These are phyloP conservation scores for Trinorchestia longiramus DNA, from an alignment of 1,140 invertebrate genomes.

Conservation along the genomic window DNA sequence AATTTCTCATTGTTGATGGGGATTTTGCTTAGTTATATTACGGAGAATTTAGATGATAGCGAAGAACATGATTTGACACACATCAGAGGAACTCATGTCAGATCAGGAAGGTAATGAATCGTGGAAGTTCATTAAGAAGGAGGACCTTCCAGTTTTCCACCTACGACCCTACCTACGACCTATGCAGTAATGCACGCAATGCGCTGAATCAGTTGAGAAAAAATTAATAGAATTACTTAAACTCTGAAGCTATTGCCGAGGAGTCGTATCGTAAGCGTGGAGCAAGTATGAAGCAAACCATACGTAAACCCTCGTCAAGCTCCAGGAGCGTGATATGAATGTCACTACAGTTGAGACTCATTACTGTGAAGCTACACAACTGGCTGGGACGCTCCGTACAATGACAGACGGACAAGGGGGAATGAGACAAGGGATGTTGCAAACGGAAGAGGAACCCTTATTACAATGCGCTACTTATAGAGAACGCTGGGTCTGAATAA, in stretches of 20 bases:
- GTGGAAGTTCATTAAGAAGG: not conserved
- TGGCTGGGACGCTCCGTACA: not conserved
- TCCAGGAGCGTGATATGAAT: not conserved
- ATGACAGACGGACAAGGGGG: not conserved
- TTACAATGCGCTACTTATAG: not conserved
- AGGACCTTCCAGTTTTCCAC: not conserved
- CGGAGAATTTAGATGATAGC: not conserved
- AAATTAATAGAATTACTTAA: not conserved
- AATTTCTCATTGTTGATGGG: not conserved
- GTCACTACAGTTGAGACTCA: not conserved
- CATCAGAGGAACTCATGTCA: too few species aligned
- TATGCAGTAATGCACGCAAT: not conserved
- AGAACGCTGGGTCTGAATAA: too few species aligned
- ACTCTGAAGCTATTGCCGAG: not conserved
- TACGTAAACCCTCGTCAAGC: not conserved
- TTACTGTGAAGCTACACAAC: not conserved
- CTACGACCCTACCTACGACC: not conserved
- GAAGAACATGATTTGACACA: not conserved
- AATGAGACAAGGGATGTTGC: not conserved
- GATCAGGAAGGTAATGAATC: not conserved
- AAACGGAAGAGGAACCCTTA: not conserved
- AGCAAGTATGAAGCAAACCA: not conserved
- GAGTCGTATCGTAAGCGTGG: not conserved
- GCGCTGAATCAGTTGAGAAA: not conserved
- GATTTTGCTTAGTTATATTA: not conserved